Percentiles rank a stretch among this genome's conserved stretches.
Conservation (phyloP, 2,113 vertebrate genomes). For the Apistogramma diplotaenia region DNA sequence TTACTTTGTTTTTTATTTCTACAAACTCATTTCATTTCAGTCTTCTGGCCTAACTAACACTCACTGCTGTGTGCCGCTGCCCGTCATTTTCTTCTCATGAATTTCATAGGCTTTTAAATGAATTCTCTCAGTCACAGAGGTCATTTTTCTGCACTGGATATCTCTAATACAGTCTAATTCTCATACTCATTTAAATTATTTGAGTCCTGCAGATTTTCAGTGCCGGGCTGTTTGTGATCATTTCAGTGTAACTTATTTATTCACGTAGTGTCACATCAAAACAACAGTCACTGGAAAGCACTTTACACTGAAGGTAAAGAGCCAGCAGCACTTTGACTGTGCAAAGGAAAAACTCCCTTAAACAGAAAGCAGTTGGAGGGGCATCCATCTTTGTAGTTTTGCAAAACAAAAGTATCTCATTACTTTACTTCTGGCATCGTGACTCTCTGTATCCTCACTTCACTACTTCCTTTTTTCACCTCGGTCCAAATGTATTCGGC, state of each 20-base stretch:
- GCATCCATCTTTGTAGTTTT: not conserved
- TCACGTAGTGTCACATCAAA: too few relatives aligned
- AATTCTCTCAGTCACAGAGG: not conserved
- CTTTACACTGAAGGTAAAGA: too few relatives aligned
- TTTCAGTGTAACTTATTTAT: not conserved
- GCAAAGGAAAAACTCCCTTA: not conserved
- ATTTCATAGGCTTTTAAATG: accelerated
- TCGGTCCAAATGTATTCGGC: accelerated
- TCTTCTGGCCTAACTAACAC: not conserved
- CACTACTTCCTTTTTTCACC: not conserved
- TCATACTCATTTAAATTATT: not conserved
- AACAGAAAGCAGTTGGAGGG: not conserved
- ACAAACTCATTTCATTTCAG: not conserved
- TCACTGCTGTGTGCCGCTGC: accelerated
- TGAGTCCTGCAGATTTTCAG: not conserved
- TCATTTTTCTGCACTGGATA: not conserved
- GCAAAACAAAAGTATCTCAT: not conserved
- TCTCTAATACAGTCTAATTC: not conserved
- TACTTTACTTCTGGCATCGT: not conserved
- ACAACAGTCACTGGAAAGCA: too few relatives aligned
- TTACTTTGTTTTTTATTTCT: accelerated
- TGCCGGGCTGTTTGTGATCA: not conserved
- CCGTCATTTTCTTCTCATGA: not conserved
- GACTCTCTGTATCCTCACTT: not conserved
- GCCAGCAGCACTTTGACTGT: too few relatives aligned